Percentiles rank a stretch among this genome's conserved stretches.
phyloP scores from a whole-genome alignment of 2,888 invertebrate species.

The Rhimphoctona megacephalus region DNA sequence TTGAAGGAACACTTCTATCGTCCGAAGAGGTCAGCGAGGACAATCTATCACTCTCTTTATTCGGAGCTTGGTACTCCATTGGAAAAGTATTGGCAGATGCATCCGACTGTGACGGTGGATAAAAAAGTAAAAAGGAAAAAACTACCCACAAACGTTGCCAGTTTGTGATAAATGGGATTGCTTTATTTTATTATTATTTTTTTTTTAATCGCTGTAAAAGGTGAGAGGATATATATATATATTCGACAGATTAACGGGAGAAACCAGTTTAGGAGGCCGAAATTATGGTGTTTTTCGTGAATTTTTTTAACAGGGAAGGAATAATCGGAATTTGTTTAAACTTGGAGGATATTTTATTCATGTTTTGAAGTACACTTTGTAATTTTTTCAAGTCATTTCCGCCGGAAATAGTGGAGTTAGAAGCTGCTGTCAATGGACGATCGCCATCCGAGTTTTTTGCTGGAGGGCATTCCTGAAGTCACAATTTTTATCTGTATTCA shows the following conservation, averaged over 20 bases:
- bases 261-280: no score
- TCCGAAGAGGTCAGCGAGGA: conserved; percentile 5
- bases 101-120: conserved; percentile 18
- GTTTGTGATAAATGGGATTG: conserved; percentile 12
- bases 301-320: no score
- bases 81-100: conserved; percentile 35
- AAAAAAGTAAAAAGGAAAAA: not conserved
- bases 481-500: no score
- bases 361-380: no score
- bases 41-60: conserved; percentile 28
- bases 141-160: not conserved
- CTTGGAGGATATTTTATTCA: no score
- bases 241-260: conserved; percentile 1
- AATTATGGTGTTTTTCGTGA: no score
- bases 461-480: no score
- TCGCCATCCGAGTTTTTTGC: no score
- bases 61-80: conserved; percentile 2
- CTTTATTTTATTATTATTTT: conserved; percentile 5
- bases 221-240: not conserved
- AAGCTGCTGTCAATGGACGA: no score
- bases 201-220: conserved; percentile 23
- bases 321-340: no score
- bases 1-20: conserved; percentile 19
- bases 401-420: no score
- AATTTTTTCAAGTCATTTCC: no score